Conservation (phyloP, 2,797 vertebrate genomes). For the Coregonus sp. region DNA sequence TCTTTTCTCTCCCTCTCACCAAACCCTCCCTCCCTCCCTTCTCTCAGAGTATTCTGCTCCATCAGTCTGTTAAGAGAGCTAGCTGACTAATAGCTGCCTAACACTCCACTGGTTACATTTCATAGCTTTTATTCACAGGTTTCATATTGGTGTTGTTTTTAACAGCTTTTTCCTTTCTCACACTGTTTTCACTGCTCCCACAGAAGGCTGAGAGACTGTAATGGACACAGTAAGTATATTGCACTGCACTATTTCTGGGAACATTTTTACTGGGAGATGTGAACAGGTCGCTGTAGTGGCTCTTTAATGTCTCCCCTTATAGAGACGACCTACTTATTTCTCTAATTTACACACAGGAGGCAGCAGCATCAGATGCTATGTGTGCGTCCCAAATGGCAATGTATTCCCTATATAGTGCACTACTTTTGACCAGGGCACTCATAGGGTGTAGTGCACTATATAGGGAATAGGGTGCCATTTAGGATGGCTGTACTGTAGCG, state of each 20-base stretch:
- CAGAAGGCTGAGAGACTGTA: background rate
- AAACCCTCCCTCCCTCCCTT: slow-evolving; percentile 1
- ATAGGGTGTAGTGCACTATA: background rate
- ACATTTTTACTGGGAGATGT: background rate
- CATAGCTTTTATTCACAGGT: background rate
- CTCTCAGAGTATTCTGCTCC: slow-evolving; percentile 19
- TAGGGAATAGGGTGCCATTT: background rate
- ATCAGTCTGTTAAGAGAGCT: slow-evolving; percentile 7
- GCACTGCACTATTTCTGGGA: slow-evolving; percentile 1
- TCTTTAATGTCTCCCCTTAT: background rate
- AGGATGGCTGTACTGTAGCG: background rate
- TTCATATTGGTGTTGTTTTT: background rate
- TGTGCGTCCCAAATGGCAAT: background rate
- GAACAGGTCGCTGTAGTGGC: background rate
- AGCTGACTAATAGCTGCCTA: slow-evolving; percentile 1
- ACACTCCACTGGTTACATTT: background rate
- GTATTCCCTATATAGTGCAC: background rate
- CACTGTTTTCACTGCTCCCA: background rate
- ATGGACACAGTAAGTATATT: background rate
- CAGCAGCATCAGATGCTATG: slow-evolving; percentile 1
- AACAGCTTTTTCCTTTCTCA: background rate
- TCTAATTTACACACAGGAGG: background rate
- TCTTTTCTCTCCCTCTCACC: background rate
- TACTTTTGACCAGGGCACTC: background rate
- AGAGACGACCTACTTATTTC: background rate